phyloP scores from a whole-genome alignment of 2,113 vertebrate species.

The Cathartes aura region DNA sequence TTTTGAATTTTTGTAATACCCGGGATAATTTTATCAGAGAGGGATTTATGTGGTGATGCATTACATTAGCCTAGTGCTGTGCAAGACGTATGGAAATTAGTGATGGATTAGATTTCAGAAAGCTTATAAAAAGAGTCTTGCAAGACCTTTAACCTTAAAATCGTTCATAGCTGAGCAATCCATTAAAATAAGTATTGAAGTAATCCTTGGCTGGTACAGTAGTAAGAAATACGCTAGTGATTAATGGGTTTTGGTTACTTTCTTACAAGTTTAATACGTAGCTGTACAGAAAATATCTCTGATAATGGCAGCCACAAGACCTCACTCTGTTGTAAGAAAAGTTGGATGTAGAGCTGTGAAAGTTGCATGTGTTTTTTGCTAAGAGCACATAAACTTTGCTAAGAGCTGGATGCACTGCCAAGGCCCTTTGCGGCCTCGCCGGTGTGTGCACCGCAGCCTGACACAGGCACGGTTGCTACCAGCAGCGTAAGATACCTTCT shows the following conservation, averaged over 20 bases:
- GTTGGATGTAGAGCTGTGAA: not conserved
- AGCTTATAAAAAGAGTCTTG: constrained; percentile 44
- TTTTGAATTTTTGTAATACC: constrained; percentile 28
- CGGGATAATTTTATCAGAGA: constrained; percentile 26
- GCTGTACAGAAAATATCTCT: not conserved
- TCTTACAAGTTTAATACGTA: not conserved
- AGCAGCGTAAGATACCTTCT: not conserved
- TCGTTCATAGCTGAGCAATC: not conserved
- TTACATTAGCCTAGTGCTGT: constrained; percentile 31
- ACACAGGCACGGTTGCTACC: accelerated
- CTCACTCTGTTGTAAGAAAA: not conserved
- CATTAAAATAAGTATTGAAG: constrained; percentile 24
- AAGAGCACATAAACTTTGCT: not conserved
- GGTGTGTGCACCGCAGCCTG: not conserved
- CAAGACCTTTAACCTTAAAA: constrained; percentile 47
- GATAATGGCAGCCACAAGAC: not conserved
- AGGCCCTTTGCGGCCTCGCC: not conserved
- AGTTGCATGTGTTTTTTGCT: not conserved
- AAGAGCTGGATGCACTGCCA: not conserved
- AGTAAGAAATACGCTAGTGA: not conserved
- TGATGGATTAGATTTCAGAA: constrained; percentile 48
- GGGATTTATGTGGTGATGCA: constrained; percentile 18
- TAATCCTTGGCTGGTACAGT: not conserved
- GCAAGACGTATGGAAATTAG: constrained; percentile 22
- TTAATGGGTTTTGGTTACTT: not conserved